Base-by-base conservation (phyloP, 2,888 invertebrate genomes). In the Spatulosminthurus flaviceps region DNA sequence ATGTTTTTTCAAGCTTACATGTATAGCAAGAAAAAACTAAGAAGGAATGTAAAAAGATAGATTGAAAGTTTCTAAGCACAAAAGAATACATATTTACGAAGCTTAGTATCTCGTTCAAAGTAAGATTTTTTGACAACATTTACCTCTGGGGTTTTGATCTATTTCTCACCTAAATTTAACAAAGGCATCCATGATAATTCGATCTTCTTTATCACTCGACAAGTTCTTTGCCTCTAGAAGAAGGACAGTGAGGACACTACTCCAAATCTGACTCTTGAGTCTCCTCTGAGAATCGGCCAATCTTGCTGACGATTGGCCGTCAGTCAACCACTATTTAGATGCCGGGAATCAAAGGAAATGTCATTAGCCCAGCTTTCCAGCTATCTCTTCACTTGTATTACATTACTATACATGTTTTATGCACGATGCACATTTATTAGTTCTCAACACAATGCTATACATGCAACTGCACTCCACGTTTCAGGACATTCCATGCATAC, bases 211-310 rank as follows among this genome's bases (percentile, higher is more conserved):
- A 11, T 95, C 93, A 0, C 94, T 92, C 1, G 93, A 91, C 79
- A 98, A 91, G 87, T 96, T 94, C 89, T 93, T 95, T 16, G 96
- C 98, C 88, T 98, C 97, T 28, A 98, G 95, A 83, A 99, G 90
- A 71, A 71, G 70, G 85, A 98, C 95, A 80, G 97, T 98, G 51
- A 99, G 97, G 79, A 97, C 96, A 1, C 96, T 95, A 87, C 95
- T 96, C 98, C 98, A 98, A 87, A 97, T 95, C 89, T 98, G 97
- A 34, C 94, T 95, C 88, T 97, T 97, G 77, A 96, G 89, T 81
- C 93, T 90, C 87, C 93, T 92, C 87, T 94, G 94, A 78, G 94
- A 93, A 87, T 95, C 95, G 61, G 92, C 92, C 83, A 93, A 88
- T 69, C 83, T 79, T 0, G 80, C 61, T 16, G 78, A 75, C 0